Evolutionary conservation across 2,888 invertebrate genomes (phyloP).

Genomic region (Diaprepes abbreviatus): DNA sequence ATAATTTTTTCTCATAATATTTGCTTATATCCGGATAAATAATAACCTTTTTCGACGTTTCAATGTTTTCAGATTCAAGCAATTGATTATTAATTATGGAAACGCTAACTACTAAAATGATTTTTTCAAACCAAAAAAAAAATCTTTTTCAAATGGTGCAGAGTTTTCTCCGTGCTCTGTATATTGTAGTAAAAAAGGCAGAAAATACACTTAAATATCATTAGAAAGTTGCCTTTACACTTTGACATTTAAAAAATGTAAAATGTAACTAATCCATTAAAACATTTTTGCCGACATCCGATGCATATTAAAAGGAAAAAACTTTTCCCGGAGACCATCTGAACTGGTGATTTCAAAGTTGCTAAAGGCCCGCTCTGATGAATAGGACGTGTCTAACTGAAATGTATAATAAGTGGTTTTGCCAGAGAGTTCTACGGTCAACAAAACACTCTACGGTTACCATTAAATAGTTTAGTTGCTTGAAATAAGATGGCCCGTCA

Average conservation of each 20-base stretch:
- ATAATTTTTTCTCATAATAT: too few species aligned
- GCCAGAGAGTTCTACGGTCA: not conserved
- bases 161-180: not conserved
- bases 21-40: too few species aligned
- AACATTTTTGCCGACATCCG: not conserved
- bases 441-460: not conserved
- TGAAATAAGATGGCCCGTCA: not conserved
- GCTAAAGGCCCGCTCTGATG: slow-evolving; percentile 8
- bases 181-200: too few species aligned
- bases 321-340: not conserved
- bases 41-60: too few species aligned
- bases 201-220: too few species aligned
- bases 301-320: not conserved
- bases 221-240: too few species aligned
- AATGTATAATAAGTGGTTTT: slow-evolving; percentile 15
- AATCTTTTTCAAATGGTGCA: not conserved
- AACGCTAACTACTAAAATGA: too few species aligned
- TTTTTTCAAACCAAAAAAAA: too few species aligned
- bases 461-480: not conserved
- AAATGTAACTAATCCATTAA: not conserved
- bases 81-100: too few species aligned
- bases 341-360: not conserved
- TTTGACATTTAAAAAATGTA: too few species aligned
- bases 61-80: too few species aligned
- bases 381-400: slow-evolving; percentile 5